Evolutionary conservation across 30 jellyfish, hydroid and myxozoan genomes (phyloP).

Genomic region (Mastigias papua): DNA sequence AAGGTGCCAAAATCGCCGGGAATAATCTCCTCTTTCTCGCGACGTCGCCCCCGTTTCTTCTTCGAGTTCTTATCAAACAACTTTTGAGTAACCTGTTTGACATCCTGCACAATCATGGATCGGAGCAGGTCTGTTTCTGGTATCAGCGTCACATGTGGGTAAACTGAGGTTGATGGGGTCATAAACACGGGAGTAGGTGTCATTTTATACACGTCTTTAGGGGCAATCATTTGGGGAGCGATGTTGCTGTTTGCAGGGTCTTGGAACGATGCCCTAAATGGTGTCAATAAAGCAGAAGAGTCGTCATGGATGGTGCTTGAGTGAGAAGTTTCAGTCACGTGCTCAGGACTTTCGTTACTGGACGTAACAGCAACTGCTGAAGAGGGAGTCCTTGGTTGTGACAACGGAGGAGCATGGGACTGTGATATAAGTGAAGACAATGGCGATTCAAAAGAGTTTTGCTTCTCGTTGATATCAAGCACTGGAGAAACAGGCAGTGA

Average conservation of each 20-base stretch:
- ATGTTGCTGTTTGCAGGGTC: background rate
- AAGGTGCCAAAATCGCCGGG: conserved; percentile 74
- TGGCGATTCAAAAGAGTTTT: background rate
- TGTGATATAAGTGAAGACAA: background rate
- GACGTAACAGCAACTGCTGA: background rate
- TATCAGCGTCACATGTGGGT: conserved; percentile 64
- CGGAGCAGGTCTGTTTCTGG: conserved; percentile 79
- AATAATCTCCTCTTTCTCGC: conserved; percentile 61
- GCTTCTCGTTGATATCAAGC: background rate
- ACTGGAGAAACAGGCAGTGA: background rate
- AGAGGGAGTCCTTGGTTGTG: background rate
- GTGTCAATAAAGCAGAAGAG: background rate
- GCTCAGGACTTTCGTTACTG: background rate
- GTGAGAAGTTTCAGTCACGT: background rate
- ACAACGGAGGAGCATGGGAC: background rate
- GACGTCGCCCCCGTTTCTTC: conserved; percentile 66
- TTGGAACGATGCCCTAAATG: background rate
- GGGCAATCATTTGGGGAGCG: conserved; percentile 50
- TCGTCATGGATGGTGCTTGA: background rate
- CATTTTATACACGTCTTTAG: conserved; percentile 59
- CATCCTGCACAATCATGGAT: conserved; percentile 80
- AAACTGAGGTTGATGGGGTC: conserved; percentile 59
- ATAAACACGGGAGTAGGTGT: conserved; percentile 70
- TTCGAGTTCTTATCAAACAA: conserved; percentile 40
- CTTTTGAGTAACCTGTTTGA: conserved; percentile 72